Conservation (phyloP, 2,797 vertebrate species). For the Limosa lapponica region DNA sequence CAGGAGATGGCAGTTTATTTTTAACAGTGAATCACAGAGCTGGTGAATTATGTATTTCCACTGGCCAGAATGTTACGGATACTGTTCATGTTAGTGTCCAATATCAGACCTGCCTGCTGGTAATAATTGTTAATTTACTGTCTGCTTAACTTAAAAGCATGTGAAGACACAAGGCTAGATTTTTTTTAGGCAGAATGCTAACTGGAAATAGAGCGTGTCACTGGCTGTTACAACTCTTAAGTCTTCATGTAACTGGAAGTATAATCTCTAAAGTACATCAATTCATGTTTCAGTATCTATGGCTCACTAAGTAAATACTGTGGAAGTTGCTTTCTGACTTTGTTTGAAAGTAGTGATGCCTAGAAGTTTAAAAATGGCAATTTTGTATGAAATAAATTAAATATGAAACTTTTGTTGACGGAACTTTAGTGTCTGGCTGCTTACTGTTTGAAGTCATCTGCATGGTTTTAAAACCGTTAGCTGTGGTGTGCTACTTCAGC, state of each 20-base stretch:
- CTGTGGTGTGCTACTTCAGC: background rate
- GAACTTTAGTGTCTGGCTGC: constrained; percentile 72
- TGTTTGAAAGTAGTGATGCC: constrained; percentile 68
- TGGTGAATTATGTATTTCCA: constrained; percentile 53
- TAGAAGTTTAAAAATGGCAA: constrained; percentile 53
- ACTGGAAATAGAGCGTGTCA: constrained; percentile 51
- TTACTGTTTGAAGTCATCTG: constrained; percentile 64
- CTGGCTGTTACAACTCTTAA: constrained; percentile 61
- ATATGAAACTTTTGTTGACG: constrained; percentile 69
- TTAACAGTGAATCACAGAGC: constrained; percentile 36
- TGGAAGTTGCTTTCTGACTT: constrained; percentile 68
- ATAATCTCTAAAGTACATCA: constrained; percentile 62
- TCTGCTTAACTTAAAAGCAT: constrained; percentile 69
- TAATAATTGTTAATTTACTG: constrained; percentile 60
- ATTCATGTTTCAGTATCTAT: constrained; percentile 60
- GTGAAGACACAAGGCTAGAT: constrained; percentile 67
- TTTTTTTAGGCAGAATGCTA: constrained; percentile 63
- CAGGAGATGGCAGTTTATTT: constrained; percentile 3
- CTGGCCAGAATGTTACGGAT: constrained; percentile 51
- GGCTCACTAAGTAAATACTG: constrained; percentile 56
- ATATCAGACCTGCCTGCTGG: constrained; percentile 41
- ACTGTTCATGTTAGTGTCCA: constrained; percentile 52
- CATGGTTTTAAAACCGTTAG: background rate
- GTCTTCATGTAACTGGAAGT: constrained; percentile 67
- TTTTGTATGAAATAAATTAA: constrained; percentile 75